Percentiles rank a stretch among this genome's conserved stretches.
These are phyloP conservation scores for Corythornis cristatus DNA, from an alignment of 2,113 vertebrate genomes.

Conservation along the genomic window DNA sequence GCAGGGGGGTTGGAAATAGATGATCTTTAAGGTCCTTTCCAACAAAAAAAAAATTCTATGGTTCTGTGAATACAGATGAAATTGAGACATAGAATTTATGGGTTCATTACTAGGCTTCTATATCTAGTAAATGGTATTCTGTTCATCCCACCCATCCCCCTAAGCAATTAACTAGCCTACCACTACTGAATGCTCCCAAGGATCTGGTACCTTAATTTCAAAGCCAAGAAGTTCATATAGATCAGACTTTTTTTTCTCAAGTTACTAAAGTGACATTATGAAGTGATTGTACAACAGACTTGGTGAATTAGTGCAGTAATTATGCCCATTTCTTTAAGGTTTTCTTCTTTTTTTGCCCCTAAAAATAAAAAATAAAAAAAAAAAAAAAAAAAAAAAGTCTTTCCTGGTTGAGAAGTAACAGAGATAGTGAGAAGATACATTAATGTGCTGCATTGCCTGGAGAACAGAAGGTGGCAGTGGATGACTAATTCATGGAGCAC, in stretches of 20 bases:
- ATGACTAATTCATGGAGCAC: background rate
- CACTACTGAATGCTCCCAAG: background rate
- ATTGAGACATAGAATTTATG: background rate
- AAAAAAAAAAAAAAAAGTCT: background rate
- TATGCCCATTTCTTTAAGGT: background rate
- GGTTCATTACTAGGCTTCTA: background rate
- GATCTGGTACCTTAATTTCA: background rate
- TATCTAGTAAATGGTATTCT: background rate
- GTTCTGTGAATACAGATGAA: background rate
- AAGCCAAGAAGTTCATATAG: background rate
- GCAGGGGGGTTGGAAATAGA: background rate
- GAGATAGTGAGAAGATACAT: background rate
- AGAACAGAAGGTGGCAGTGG: conserved; percentile 49
- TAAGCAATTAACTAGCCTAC: background rate
- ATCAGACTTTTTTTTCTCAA: background rate
- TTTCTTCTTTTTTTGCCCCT: background rate
- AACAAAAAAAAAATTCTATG: background rate
- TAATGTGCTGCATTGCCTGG: background rate
- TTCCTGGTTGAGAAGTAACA: background rate
- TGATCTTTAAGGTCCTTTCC: background rate
- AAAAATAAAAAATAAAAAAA: background rate
- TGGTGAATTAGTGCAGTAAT: background rate
- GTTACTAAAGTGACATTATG: background rate
- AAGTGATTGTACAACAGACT: background rate
- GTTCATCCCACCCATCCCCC: background rate